Percentiles rank a stretch among this genome's conserved stretches.
Evolutionary conservation across 2,888 invertebrate genomes (phyloP).

Genomic region (Eilema caniola): DNA sequence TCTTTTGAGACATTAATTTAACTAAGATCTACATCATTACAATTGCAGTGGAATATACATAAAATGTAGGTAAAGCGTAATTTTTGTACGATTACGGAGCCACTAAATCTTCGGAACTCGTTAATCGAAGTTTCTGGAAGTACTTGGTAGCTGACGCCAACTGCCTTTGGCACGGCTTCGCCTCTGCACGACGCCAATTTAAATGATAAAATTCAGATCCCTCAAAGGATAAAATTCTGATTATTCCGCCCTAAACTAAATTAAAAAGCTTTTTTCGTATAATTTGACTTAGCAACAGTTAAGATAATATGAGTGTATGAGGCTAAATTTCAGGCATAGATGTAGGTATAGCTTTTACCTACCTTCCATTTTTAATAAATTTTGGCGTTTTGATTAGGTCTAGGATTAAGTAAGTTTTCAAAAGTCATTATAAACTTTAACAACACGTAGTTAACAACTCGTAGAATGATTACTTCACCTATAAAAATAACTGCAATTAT

Average conservation of each 20-base stretch:
- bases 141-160: conserved; percentile 78
- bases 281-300: conserved; percentile 31
- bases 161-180: conserved; percentile 79
- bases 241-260: conserved; percentile 71
- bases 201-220: conserved; percentile 83
- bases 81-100: conserved; percentile 78
- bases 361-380: no score
- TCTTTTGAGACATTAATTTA: conserved; percentile 18
- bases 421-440: no score
- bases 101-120: conserved; percentile 83
- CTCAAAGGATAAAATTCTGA: conserved; percentile 79
- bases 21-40: conserved; percentile 7
- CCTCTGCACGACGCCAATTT: conserved; percentile 76
- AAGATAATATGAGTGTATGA: conserved; percentile 19
- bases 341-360: no score
- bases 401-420: no score
- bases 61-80: conserved; percentile 31
- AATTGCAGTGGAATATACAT: conserved; percentile 6
- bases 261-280: conserved; percentile 60
- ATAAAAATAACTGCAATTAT: no score
- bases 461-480: no score
- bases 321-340: not conserved
- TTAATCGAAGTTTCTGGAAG: conserved; percentile 83
- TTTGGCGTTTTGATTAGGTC: no score
- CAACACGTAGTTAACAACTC: no score